phyloP scores from a whole-genome alignment of 2,797 vertebrate species.

The Triplophysa yarkandensis region DNA sequence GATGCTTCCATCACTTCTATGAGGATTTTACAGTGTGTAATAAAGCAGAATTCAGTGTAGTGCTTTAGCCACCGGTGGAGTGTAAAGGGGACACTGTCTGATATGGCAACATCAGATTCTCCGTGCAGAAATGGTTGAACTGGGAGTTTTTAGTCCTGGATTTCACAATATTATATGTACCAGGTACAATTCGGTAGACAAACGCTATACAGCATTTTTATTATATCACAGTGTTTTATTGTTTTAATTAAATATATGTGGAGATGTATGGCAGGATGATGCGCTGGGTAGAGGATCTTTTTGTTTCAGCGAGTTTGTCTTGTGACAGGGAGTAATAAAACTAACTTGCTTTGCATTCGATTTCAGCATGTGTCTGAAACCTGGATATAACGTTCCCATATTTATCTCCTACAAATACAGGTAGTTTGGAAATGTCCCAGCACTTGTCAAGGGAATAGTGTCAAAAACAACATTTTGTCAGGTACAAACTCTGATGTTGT shows the following conservation, averaged over 20 bases:
- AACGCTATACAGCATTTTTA: background rate
- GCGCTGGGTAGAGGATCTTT: background rate
- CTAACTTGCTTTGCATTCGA: background rate
- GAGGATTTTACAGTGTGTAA: constrained; percentile 30
- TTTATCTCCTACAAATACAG: background rate
- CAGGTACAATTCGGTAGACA: background rate
- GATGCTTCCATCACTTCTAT: constrained; percentile 1
- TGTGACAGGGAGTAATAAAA: background rate
- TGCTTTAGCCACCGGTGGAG: constrained; percentile 15
- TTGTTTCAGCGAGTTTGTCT: background rate
- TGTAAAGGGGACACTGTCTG: constrained; percentile 26
- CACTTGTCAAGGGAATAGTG: background rate
- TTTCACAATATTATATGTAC: background rate
- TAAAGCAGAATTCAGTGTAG: constrained; percentile 30
- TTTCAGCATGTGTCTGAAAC: background rate
- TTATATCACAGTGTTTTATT: constrained; percentile 10
- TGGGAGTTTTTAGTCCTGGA: constrained; percentile 6
- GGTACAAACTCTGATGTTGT: background rate
- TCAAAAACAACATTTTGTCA: background rate
- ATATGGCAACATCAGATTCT: constrained; percentile 10
- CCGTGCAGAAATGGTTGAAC: constrained; percentile 6
- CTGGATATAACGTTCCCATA: background rate
- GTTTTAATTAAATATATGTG: constrained; percentile 18
- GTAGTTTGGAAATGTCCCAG: background rate
- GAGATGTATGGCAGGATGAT: background rate